These are phyloP conservation scores for Taenioides sp. DNA, from an alignment of 2,797 vertebrate genomes.

Conservation along the genomic window DNA sequence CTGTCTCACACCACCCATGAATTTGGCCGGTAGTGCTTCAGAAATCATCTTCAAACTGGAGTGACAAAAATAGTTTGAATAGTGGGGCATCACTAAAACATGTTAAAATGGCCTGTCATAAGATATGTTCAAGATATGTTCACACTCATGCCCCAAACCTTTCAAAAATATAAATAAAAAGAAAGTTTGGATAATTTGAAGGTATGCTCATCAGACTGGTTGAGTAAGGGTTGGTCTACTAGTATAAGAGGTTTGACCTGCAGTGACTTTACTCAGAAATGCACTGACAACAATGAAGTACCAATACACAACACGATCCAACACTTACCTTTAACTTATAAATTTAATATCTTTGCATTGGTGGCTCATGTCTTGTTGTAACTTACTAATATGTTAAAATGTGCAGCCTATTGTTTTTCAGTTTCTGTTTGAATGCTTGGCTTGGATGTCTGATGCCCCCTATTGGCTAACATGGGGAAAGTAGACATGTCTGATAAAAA, in stretches of 20 bases:
- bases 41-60: neutral
- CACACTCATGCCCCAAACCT: neutral
- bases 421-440: neutral
- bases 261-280: constrained; percentile 10
- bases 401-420: neutral
- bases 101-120: neutral
- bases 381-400: neutral
- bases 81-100: neutral
- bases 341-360: neutral
- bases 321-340: neutral
- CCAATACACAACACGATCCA: neutral
- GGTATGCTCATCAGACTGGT: neutral
- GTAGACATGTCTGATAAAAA: no score
- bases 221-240: neutral
- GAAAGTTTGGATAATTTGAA: neutral
- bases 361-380: neutral
- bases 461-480: neutral
- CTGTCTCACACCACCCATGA: neutral
- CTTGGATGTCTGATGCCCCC: neutral
- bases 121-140: no score
- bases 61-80: neutral
- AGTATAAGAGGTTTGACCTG: neutral
- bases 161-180: neutral
- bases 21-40: neutral
- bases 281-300: no score